phyloP scores from a whole-genome alignment of 53 echinoderm and acorn worm species.

The Stichopus horrens region DNA sequence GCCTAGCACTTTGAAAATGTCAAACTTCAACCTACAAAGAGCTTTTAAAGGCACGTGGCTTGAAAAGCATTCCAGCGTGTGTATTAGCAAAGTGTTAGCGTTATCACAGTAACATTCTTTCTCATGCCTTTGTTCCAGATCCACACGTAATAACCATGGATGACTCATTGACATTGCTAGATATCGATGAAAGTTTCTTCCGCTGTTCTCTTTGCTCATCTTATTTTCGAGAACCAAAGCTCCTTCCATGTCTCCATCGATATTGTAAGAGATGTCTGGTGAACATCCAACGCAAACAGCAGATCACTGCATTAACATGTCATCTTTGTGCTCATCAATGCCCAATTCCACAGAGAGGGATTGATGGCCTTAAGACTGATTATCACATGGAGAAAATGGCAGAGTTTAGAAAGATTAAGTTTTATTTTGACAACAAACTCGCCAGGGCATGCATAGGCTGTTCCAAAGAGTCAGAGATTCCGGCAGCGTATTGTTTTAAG shows the following conservation, averaged over 20 bases:
- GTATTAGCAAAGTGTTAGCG: no score
- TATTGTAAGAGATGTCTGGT: slow-evolving; percentile 2
- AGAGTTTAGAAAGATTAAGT: background rate
- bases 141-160: background rate
- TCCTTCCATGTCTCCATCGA: slow-evolving; percentile 12
- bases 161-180: background rate
- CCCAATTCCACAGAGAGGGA: background rate
- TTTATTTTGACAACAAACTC: background rate
- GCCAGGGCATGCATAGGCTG: background rate
- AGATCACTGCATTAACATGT: background rate
- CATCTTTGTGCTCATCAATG: background rate
- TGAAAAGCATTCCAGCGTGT: no score
- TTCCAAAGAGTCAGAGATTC: background rate
- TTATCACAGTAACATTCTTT: no score
- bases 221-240: background rate
- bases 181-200: slow-evolving; percentile 2
- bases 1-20: no score
- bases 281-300: background rate
- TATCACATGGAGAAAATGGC: slow-evolving; percentile 1
- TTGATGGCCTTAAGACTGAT: background rate
- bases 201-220: background rate
- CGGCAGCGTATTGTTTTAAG: background rate
- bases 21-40: no score
- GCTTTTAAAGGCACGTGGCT: no score
- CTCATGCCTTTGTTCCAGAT: no score